Evolutionary conservation across 2,113 vertebrate genomes (phyloP), one percentile per base, ranked within the genome.

Genomic region (Nycticorax nycticorax): DNA sequence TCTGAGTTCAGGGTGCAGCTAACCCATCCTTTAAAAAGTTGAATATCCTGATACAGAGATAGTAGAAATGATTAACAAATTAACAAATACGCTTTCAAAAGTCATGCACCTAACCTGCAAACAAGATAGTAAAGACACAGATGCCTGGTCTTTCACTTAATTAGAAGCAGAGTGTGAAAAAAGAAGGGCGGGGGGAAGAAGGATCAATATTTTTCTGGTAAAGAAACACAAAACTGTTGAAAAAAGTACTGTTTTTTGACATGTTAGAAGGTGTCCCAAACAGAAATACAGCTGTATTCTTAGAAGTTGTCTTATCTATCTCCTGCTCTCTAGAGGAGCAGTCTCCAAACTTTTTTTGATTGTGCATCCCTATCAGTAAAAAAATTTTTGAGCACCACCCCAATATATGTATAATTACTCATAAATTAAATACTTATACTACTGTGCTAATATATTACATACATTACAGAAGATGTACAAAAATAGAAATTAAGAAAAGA

Each of bases 171-270:
- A 18, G 14, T 50, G 23, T 48, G 27, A 30, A 47, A 78, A 62
- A 16, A 32, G 3, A 8, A 3, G 10, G 30, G 21, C 8, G 7
- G 3, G 32, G 6, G 5, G 10, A 15, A 4, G 26, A 43, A 81
- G 2, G 10, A 75, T 75, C 9, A 48, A 3, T 90, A 43, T 32
- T 76, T 75, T 93, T 77, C 8, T 9, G 2, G 33, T 67, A 72
- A 50, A 92, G 39, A 20, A 77, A 67, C 52, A 53, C 3, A 6
- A 84, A 56, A 47, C 19, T 1, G 0, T 60, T 69, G 21, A 69
- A 90, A 85, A 28, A 66, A 56, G 6, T 30, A 7, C 13, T 60
- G 14, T 0, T 43, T 92, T 57, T 66, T 74, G 39, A 35, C 3
- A 10, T 32, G 14, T 43, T 83, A 39, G 12, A 43, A 45, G 14